A percentile compares a stretch with the other conserved stretches of the same genome.
phyloP scores from a whole-genome alignment of 2,113 vertebrate species.

The Siniperca knerii region DNA sequence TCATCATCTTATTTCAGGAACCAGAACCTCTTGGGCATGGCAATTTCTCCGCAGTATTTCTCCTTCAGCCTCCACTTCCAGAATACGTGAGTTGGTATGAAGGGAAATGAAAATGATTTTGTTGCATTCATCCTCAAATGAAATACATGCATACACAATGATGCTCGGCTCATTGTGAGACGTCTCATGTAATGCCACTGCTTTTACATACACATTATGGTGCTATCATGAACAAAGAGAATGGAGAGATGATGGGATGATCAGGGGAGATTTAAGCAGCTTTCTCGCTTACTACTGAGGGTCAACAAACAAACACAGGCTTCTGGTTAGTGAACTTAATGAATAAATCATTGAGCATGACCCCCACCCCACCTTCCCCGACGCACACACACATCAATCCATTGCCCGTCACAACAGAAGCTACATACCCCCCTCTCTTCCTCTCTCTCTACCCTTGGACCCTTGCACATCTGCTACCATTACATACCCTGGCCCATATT shows the following conservation, averaged over 20 bases:
- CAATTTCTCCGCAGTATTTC: slow-evolving; percentile 59
- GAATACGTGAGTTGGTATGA: slow-evolving; percentile 16
- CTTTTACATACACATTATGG: slow-evolving; percentile 9
- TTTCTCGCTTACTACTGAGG: slow-evolving; percentile 54
- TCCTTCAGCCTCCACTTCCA: slow-evolving; percentile 50
- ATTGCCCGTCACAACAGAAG: slow-evolving; percentile 63
- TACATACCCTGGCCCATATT: slow-evolving; percentile 74
- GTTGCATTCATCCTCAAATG: slow-evolving; percentile 30
- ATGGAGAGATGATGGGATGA: slow-evolving; percentile 44
- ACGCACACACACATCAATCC: slow-evolving; percentile 51
- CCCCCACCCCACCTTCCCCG: slow-evolving; percentile 26
- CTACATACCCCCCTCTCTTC: slow-evolving; percentile 36
- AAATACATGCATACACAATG: slow-evolving; percentile 10
- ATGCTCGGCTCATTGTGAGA: not conserved
- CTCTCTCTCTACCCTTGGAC: slow-evolving; percentile 63
- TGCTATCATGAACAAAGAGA: slow-evolving; percentile 25
- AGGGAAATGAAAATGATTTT: slow-evolving; percentile 10
- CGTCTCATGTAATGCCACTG: slow-evolving; percentile 24
- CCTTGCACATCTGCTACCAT: slow-evolving; percentile 77
- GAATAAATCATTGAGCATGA: slow-evolving; percentile 91
- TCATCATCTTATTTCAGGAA: slow-evolving; percentile 84
- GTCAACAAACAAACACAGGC: slow-evolving; percentile 84
- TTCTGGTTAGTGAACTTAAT: slow-evolving; percentile 89
- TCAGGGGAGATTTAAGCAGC: slow-evolving; percentile 51
- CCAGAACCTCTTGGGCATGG: slow-evolving; percentile 72